Percentiles rank a stretch among this genome's conserved stretches.
phyloP scores from a whole-genome alignment of 2,113 vertebrate genomes.

The Ranitomeya imitator region DNA sequence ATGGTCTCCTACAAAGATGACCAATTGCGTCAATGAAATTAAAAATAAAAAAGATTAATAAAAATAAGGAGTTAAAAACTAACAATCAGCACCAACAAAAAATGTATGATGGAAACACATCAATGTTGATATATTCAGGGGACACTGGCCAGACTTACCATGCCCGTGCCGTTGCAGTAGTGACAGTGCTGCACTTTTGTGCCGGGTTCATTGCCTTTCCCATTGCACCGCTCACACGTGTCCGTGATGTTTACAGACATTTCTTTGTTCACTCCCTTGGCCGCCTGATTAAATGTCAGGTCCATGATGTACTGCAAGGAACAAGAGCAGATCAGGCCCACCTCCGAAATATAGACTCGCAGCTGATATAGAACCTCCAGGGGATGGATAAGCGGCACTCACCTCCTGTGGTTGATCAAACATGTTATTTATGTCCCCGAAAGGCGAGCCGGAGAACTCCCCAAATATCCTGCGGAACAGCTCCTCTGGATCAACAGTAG shows the following conservation, averaged over 20 bases:
- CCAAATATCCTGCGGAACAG: constrained; percentile 97
- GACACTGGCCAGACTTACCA: constrained; percentile 76
- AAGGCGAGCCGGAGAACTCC: constrained; percentile 86
- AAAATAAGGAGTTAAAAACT: background rate
- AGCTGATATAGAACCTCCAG: background rate
- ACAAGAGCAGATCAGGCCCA: background rate
- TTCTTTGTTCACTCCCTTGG: constrained; percentile 97
- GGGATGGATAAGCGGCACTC: constrained; percentile 21
- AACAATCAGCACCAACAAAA: background rate
- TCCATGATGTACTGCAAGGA: constrained; percentile 88
- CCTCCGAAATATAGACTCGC: background rate
- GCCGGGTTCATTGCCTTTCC: constrained; percentile 89
- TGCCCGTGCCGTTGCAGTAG: constrained; percentile 88
- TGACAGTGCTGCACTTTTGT: constrained; percentile 88
- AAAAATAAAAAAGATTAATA: background rate
- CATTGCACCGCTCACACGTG: constrained; percentile 85
- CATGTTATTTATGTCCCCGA: constrained; percentile 84
- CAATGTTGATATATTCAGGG: background rate
- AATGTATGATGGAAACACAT: background rate
- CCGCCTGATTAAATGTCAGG: constrained; percentile 92
- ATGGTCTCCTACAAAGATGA: constrained; percentile 83
- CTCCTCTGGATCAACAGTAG: constrained; percentile 87
- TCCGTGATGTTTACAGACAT: constrained; percentile 83
- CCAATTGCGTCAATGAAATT: too few relatives aligned
- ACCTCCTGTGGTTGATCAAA: constrained; percentile 96